phyloP scores from a whole-genome alignment of 2,888 invertebrate genomes.

The Limnephilus lunatus region DNA sequence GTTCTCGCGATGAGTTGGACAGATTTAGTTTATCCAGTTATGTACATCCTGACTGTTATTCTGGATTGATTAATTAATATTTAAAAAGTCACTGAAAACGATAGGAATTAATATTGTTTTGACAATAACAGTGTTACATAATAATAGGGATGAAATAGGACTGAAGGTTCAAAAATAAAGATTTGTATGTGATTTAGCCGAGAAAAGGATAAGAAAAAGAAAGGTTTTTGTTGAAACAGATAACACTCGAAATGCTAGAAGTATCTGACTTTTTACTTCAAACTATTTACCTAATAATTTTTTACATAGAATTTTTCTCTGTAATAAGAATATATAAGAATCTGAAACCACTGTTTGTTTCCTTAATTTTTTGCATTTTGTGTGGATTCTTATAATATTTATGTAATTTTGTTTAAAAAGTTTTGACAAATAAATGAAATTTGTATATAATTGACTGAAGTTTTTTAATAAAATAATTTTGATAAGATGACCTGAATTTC shows the following conservation, averaged over 20 bases:
- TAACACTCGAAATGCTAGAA: background rate
- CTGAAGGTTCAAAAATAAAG: background rate
- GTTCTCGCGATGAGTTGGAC: background rate
- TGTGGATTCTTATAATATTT: conserved; percentile 33
- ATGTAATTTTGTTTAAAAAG: conserved; percentile 11
- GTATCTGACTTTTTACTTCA: background rate
- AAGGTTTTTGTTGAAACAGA: background rate
- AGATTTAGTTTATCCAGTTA: background rate
- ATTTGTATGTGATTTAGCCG: background rate
- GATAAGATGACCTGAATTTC: background rate
- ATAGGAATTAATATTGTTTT: background rate
- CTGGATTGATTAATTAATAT: background rate
- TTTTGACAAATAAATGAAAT: conserved; percentile 36
- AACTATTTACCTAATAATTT: background rate
- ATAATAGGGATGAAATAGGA: background rate
- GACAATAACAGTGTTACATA: background rate
- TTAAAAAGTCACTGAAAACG: background rate
- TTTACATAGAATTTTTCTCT: background rate
- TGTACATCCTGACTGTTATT: background rate
- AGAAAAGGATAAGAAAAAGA: background rate
- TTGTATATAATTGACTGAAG: conserved; percentile 33
- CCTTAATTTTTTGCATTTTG: conserved; percentile 9
- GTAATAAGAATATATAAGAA: conserved; percentile 6
- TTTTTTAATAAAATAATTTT: conserved; percentile 35
- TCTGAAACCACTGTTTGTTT: conserved; percentile 13